Conservation (phyloP, 2,888 invertebrate species). For the Acanthosepion esculentum region DNA sequence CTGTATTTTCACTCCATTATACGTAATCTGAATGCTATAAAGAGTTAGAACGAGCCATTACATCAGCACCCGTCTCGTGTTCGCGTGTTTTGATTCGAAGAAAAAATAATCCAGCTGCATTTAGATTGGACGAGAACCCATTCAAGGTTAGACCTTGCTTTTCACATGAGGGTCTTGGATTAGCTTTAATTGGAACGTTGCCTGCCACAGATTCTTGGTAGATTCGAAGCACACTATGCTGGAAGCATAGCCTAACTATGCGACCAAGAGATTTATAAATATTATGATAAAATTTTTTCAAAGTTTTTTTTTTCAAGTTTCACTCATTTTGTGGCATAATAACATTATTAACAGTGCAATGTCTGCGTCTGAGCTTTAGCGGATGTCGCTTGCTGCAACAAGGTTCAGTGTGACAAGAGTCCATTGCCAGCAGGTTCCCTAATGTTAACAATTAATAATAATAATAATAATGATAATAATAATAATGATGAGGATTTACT, state of each 20-base stretch:
- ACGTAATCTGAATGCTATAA: conserved; percentile 11
- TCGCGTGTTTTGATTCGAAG: background rate
- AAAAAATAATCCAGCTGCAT: conserved; percentile 33
- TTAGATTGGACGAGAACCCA: background rate
- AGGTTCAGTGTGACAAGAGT: no score
- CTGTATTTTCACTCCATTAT: background rate
- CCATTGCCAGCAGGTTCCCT: no score
- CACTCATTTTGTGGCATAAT: no score
- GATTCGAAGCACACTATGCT: background rate
- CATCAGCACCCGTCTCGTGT: background rate
- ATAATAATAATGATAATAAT: no score
- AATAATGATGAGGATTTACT: no score
- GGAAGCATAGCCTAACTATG: background rate
- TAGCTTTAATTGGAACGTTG: background rate
- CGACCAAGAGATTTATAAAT: no score
- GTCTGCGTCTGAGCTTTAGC: no score
- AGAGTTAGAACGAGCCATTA: background rate
- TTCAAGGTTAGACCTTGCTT: conserved; percentile 33
- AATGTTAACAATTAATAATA: no score
- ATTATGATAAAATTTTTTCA: no score
- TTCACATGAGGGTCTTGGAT: background rate
- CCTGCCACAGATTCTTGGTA: background rate
- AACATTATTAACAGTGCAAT: no score
- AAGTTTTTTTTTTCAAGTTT: no score
- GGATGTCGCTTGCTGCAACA: no score